Conservation (phyloP, 1,140 invertebrate genomes). For the Macrostomum lignano region DNA sequence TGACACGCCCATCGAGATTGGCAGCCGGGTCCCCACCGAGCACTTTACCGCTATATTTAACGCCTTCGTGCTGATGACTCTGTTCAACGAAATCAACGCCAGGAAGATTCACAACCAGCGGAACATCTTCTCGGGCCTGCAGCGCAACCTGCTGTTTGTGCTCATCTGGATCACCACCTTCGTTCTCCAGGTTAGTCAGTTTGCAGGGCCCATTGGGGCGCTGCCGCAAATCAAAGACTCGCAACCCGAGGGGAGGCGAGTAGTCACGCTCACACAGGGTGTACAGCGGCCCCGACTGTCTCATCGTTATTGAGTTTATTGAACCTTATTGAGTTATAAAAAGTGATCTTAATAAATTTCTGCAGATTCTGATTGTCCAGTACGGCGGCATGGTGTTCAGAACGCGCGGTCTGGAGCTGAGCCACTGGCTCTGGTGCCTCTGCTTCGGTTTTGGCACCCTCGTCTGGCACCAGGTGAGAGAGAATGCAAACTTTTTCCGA, state of each 20-base stretch:
- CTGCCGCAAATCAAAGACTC: too few relatives aligned
- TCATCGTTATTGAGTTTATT: too few relatives aligned
- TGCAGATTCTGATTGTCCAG: slow-evolving; percentile 50
- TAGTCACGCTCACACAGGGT: too few relatives aligned
- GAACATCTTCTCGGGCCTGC: slow-evolving; percentile 63
- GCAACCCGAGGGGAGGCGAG: too few relatives aligned
- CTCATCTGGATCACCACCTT: slow-evolving; percentile 81
- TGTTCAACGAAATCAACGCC: slow-evolving; percentile 98
- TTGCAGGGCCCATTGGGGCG: too few relatives aligned
- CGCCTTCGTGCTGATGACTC: slow-evolving; percentile 98
- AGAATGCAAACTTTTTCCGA: too few relatives aligned
- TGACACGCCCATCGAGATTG: background rate
- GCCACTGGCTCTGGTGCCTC: slow-evolving; percentile 95
- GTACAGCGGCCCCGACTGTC: too few relatives aligned
- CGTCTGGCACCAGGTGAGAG: slow-evolving; percentile 78
- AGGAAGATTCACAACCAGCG: slow-evolving; percentile 95
- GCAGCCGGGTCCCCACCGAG: background rate
- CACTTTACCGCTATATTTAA: slow-evolving; percentile 98
- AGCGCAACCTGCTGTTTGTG: slow-evolving; percentile 92
- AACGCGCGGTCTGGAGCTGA: slow-evolving; percentile 53
- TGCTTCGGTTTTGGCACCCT: slow-evolving; percentile 80
- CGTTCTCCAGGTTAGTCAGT: slow-evolving; percentile 45
- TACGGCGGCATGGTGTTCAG: slow-evolving; percentile 85
- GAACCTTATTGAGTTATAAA: too few relatives aligned
- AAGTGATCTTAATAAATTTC: too few relatives aligned